Percentiles rank a stretch among this genome's conserved stretches.
Conservation (phyloP, 1,140 invertebrate genomes). For the Spodoptera frugiperda region DNA sequence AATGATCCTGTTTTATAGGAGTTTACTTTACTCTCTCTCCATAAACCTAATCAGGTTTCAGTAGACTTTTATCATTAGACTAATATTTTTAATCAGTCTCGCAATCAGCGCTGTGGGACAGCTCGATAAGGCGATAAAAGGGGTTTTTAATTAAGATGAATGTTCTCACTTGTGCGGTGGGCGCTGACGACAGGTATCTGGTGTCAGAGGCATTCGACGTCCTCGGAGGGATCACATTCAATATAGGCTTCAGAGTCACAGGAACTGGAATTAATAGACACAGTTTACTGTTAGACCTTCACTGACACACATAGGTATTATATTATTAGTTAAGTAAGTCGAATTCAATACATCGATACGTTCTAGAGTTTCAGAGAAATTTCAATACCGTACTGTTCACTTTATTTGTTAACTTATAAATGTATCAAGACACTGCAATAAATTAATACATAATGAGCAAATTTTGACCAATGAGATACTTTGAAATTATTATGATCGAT, state of each 20-base stretch:
- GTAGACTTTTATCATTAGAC: conserved; percentile 1
- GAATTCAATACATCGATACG: not conserved
- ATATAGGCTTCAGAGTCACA: conserved; percentile 86
- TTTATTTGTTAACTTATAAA: too few species aligned
- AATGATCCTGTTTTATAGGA: too few species aligned
- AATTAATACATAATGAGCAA: too few species aligned
- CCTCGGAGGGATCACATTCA: conserved; percentile 88
- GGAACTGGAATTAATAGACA: conserved; percentile 83
- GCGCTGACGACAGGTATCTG: conserved; percentile 58
- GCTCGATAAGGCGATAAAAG: conserved; percentile 61
- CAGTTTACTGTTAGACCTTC: conserved; percentile 33
- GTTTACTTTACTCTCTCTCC: not conserved
- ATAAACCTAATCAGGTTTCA: not conserved
- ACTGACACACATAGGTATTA: conserved; percentile 11
- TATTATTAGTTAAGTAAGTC: too few species aligned
- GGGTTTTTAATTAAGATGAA: conserved; percentile 64
- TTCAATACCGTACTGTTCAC: too few species aligned
- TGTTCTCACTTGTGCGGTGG: conserved; percentile 70
- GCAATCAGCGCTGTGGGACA: conserved; percentile 28
- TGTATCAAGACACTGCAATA: not conserved
- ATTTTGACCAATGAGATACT: too few species aligned
- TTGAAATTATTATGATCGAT: too few species aligned
- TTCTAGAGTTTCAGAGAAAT: too few species aligned
- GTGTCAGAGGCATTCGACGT: conserved; percentile 68
- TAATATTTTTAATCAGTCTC: conserved; percentile 30